phyloP scores from a whole-genome alignment of 2,888 invertebrate genomes.

The Dasysyrphus tricinctus region DNA sequence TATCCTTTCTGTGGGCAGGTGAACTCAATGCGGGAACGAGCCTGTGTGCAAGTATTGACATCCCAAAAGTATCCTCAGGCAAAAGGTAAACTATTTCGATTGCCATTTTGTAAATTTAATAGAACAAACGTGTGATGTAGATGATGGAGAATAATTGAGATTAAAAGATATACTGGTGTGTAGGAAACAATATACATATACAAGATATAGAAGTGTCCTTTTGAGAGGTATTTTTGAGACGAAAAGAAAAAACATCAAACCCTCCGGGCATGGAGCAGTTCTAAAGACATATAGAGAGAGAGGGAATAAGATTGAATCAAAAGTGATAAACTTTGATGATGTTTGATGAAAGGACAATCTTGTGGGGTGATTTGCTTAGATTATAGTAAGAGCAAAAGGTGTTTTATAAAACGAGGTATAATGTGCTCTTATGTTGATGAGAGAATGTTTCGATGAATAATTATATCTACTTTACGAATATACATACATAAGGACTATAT shows the following conservation, averaged over 20 bases:
- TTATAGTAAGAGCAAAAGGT: conserved; percentile 5
- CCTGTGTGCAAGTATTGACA: neutral
- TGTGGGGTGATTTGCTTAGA: conserved; percentile 33
- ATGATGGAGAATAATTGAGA: conserved; percentile 64
- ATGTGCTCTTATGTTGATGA: conserved; percentile 52
- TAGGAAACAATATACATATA: neutral
- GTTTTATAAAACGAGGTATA: conserved; percentile 8
- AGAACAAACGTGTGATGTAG: conserved; percentile 66
- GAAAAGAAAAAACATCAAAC: neutral
- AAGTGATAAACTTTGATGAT: conserved; percentile 61
- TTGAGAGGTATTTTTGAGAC: conserved; percentile 3
- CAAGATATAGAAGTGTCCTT: conserved; percentile 12
- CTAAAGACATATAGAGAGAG: neutral
- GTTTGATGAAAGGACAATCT: conserved; percentile 52
- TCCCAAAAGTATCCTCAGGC: conserved; percentile 15
- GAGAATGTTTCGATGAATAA: conserved; percentile 59
- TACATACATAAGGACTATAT: too few relatives aligned
- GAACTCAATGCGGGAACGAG: neutral
- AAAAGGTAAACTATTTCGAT: conserved; percentile 67
- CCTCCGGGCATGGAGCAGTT: neutral
- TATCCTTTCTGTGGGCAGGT: conserved; percentile 16
- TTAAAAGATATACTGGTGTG: conserved; percentile 52
- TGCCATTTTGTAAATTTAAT: conserved; percentile 71
- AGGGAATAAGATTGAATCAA: conserved; percentile 38
- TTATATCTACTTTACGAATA: conserved; percentile 18